Conservation (phyloP, 37 sponge, comb jelly and placozoan genomes). For the Hexactinellida sp. region DNA sequence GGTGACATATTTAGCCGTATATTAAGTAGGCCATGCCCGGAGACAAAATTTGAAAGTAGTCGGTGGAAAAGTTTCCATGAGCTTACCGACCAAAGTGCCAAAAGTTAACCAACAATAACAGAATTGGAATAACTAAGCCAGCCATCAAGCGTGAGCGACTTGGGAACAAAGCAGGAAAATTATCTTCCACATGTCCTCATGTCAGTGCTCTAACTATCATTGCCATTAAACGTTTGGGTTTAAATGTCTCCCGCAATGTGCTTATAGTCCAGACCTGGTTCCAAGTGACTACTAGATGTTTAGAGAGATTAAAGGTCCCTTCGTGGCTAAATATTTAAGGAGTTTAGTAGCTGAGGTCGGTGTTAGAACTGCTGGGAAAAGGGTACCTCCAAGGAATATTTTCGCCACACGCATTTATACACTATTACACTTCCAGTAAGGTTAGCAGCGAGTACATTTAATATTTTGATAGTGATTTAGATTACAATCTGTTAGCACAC, state of each 20-base stretch:
- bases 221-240: constrained; percentile 12
- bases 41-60: neutral
- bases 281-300: neutral
- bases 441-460: too few relatives aligned
- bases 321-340: neutral
- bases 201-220: too few relatives aligned
- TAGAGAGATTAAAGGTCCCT: neutral
- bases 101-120: neutral
- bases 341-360: neutral
- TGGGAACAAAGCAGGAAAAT: constrained; percentile 13
- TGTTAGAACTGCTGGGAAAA: neutral
- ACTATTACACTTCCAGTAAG: too few relatives aligned
- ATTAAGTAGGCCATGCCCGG: too few relatives aligned
- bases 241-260: neutral
- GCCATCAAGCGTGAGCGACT: constrained; percentile 8
- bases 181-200: neutral
- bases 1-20: too few relatives aligned
- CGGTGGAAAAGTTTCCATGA: neutral
- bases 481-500: neutral
- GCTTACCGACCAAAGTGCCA: neutral
- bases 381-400: neutral
- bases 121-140: neutral
- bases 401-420: neutral
- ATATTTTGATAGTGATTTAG: neutral
- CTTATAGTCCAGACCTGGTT: constrained; percentile 7